Conservation (phyloP, 2,797 vertebrate species). For the Sebastes elongatus region DNA sequence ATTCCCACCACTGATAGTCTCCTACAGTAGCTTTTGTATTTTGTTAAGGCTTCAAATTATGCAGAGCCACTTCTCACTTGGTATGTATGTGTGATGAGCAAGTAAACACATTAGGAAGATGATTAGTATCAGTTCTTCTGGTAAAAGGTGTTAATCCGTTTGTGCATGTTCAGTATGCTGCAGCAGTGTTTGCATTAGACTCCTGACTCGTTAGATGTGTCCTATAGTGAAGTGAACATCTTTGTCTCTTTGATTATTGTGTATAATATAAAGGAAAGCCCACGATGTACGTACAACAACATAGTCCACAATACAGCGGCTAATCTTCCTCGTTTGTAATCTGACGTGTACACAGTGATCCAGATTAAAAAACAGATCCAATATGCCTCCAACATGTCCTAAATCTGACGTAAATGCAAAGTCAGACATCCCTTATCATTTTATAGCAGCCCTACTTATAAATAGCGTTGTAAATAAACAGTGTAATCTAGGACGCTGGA, state of each 20-base stretch:
- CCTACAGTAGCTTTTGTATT: not conserved
- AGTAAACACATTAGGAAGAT: not conserved
- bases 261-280: not conserved
- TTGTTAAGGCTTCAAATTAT: not conserved
- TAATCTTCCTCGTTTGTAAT: constrained; percentile 1
- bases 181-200: not conserved
- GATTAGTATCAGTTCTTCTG: not conserved
- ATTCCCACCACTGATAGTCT: not conserved
- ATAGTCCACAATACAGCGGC: not conserved
- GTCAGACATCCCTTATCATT: not conserved
- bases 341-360: too few species aligned
- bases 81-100: not conserved
- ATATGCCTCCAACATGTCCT: not conserved
- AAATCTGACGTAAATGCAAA: constrained; percentile 1
- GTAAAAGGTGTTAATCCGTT: not conserved
- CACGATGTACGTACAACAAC: not conserved
- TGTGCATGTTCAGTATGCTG: not conserved
- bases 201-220: too few species aligned
- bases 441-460: not conserved
- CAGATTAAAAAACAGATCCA: too few species aligned
- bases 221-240: too few species aligned
- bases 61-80: not conserved
- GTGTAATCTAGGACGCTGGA: not conserved
- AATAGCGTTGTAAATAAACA: constrained; percentile 22
- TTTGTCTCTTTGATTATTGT: too few species aligned